A percentile compares a stretch with the other conserved stretches of the same genome.
These are phyloP conservation scores for Formica exsecta DNA, from an alignment of 1,140 invertebrate genomes.

Conservation along the genomic window DNA sequence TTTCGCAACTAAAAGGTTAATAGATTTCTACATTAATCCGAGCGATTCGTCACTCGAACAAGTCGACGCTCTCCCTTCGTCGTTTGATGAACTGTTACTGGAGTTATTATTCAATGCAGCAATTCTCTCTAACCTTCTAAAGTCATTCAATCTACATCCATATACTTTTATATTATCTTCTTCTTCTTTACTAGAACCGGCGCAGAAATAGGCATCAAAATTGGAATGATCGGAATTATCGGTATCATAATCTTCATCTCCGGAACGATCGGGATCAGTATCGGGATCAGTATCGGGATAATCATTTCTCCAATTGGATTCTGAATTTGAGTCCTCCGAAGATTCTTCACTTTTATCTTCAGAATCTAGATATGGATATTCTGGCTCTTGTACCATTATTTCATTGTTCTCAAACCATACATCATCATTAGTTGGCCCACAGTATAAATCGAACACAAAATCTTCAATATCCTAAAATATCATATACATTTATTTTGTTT, in stretches of 20 bases:
- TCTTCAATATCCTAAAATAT: conserved; percentile 67
- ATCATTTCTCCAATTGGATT: conserved; percentile 87
- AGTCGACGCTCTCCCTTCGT: background rate
- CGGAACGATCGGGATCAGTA: conserved; percentile 74
- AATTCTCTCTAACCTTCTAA: no score
- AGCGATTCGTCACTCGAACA: background rate
- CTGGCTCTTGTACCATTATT: conserved; percentile 63
- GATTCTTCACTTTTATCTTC: conserved; percentile 80
- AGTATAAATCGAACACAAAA: conserved; percentile 84
- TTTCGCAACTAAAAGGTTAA: no score
- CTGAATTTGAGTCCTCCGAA: conserved; percentile 87
- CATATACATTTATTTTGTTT: background rate
- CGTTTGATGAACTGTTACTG: background rate
- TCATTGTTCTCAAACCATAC: conserved; percentile 70
- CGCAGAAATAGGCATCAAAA: conserved; percentile 81
- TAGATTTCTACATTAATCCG: no score
- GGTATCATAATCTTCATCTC: conserved; percentile 40
- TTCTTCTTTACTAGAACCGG: conserved; percentile 77
- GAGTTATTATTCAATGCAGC: no score
- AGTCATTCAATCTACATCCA: conserved; percentile 87
- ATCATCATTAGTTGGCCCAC: conserved; percentile 67
- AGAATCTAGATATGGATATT: conserved; percentile 70
- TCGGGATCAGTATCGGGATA: conserved; percentile 84
- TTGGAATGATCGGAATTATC: conserved; percentile 81
- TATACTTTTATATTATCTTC: conserved; percentile 84